A percentile compares a stretch with the other conserved stretches of the same genome.
These are phyloP conservation scores for Boulengeromyrus knoepffleri DNA, from an alignment of 2,113 vertebrate genomes.

Conservation along the genomic window DNA sequence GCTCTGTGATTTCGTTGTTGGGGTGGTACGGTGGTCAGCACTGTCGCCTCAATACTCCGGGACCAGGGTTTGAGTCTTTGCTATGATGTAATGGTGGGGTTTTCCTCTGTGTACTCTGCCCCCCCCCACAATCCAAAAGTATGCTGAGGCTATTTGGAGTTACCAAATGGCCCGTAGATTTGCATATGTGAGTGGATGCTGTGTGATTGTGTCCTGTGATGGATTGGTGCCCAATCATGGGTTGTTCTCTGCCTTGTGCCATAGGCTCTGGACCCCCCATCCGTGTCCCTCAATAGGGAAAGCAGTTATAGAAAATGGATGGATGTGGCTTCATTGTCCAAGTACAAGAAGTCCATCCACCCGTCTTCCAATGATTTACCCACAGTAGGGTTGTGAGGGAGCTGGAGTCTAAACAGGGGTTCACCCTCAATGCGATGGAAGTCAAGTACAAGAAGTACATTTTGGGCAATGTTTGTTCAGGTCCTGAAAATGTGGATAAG, in stretches of 20 bases:
- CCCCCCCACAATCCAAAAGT: neutral
- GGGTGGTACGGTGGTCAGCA: neutral
- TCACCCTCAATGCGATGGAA: neutral
- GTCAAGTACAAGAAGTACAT: neutral
- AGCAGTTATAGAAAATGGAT: neutral
- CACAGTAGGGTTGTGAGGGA: neutral
- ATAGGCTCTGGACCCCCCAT: neutral
- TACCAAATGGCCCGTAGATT: neutral
- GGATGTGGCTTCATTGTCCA: neutral
- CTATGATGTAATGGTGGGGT: neutral
- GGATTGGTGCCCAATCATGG: neutral
- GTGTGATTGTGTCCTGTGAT: no score
- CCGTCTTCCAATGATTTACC: neutral
- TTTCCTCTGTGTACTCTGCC: neutral
- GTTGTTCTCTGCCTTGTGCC: neutral
- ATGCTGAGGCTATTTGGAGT: no score
- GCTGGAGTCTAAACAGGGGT: neutral
- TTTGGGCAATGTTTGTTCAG: neutral
- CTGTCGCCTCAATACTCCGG: neutral
- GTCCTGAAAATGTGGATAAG: neutral
- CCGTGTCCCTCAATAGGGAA: neutral
- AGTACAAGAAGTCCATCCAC: neutral
- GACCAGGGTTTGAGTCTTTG: neutral
- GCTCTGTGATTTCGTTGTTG: neutral
- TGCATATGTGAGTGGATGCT: neutral